Conservation (phyloP, 2,888 invertebrate species). For the Thereva nobilitata region DNA sequence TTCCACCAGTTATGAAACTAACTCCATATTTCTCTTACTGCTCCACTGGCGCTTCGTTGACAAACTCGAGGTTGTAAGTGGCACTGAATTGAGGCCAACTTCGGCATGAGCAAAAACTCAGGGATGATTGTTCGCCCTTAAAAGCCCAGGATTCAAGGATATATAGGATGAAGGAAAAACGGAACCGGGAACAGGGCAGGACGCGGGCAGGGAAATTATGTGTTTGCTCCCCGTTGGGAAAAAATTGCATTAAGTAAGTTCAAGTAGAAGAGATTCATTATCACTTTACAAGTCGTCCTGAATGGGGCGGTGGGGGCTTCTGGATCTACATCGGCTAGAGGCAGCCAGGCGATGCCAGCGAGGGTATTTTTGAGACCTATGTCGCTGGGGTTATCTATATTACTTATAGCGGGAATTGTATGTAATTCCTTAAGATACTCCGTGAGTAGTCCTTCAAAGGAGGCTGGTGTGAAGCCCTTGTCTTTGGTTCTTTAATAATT, state of each 20-base stretch:
- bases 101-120: background rate
- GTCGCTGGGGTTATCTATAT: no score
- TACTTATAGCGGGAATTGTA: no score
- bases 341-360: no score
- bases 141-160: constrained; percentile 11
- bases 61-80: constrained; percentile 23
- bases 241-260: constrained; percentile 35
- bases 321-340: no score
- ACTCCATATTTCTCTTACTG: no score
- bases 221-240: constrained; percentile 25
- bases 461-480: no score
- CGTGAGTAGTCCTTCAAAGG: no score
- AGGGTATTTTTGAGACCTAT: no score
- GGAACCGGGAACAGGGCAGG: background rate
- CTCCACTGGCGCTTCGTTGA: constrained; percentile 7
- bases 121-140: background rate
- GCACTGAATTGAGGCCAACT: constrained; percentile 28
- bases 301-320: constrained; percentile 5
- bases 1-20: constrained; percentile 10
- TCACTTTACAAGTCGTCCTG: constrained; percentile 27
- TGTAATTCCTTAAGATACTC: no score
- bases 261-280: constrained; percentile 37
- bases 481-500: no score
- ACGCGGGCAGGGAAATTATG: constrained; percentile 2
- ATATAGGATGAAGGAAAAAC: background rate